Conservation (phyloP, 2,888 invertebrate genomes). For the Gerosis bhagava region DNA sequence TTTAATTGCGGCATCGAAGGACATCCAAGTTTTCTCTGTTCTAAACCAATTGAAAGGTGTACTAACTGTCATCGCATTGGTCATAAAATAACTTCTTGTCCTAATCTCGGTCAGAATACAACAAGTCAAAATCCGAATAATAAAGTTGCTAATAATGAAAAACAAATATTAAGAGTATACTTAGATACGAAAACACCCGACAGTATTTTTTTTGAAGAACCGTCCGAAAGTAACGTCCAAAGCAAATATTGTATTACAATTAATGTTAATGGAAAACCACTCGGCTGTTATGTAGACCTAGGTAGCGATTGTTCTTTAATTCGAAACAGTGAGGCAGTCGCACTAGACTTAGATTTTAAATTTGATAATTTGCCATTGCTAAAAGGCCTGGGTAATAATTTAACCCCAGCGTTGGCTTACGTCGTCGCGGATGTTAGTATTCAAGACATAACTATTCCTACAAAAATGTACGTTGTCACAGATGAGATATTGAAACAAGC, state of each 20-base stretch:
- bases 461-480: background rate
- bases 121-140: no score
- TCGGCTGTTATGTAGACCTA: constrained; percentile 37
- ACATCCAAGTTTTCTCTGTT: background rate
- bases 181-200: background rate
- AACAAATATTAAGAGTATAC: background rate
- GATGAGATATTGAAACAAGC: background rate
- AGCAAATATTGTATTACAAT: no score
- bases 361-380: background rate
- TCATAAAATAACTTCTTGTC: background rate
- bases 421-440: background rate
- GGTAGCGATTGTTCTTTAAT: constrained; percentile 39
- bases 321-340: constrained; percentile 19
- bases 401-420: background rate
- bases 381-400: background rate
- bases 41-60: background rate
- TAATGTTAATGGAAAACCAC: no score
- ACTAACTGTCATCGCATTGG: background rate
- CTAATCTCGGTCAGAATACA: no score
- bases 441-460: background rate
- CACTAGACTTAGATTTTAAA: constrained; percentile 12
- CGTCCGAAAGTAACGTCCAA: no score
- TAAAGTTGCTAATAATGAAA: background rate
- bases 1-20: background rate
- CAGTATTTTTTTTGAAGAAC: no score